Percentiles rank a stretch among this genome's conserved stretches.
Evolutionary conservation across 2,888 invertebrate species (phyloP).

Genomic region (Eupithecia subfuscata): DNA sequence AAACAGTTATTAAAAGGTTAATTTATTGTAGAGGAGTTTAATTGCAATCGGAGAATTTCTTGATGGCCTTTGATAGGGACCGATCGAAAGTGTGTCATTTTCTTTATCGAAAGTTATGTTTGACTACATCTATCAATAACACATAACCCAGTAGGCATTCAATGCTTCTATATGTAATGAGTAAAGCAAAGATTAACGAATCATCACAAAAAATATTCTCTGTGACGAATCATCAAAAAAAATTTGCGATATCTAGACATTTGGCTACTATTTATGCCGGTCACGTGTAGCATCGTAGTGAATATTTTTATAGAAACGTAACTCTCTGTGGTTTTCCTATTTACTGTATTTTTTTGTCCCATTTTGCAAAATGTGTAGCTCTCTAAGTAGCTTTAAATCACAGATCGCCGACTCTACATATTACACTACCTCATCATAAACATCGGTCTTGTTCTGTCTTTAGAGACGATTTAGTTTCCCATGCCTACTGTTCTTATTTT

Average conservation of each 20-base stretch:
- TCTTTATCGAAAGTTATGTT: slow-evolving; percentile 31
- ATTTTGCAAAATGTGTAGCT: not conserved
- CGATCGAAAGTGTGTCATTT: slow-evolving; percentile 48
- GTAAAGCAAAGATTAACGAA: too few relatives aligned
- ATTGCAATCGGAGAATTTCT: slow-evolving; percentile 64
- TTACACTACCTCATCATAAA: not conserved
- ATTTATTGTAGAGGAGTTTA: slow-evolving; percentile 74
- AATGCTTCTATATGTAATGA: not conserved
- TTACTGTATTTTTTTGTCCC: not conserved
- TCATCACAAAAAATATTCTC: not conserved
- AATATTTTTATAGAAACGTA: slow-evolving; percentile 20
- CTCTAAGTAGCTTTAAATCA: not conserved
- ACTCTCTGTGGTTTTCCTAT: not conserved
- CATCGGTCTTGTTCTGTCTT: too few relatives aligned
- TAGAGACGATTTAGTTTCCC: not conserved
- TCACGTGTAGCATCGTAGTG: slow-evolving; percentile 20
- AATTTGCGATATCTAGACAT: slow-evolving; percentile 66
- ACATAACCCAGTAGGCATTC: not conserved
- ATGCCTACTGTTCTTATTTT: not conserved
- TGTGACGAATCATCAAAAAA: slow-evolving; percentile 35
- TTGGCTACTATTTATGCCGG: slow-evolving; percentile 46
- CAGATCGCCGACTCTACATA: not conserved
- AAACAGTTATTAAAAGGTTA: slow-evolving; percentile 71
- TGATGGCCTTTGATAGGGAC: slow-evolving; percentile 64
- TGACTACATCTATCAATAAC: not conserved